These are phyloP conservation scores for Vanacampus margaritifer DNA, from an alignment of 2,113 vertebrate species.

Conservation along the genomic window DNA sequence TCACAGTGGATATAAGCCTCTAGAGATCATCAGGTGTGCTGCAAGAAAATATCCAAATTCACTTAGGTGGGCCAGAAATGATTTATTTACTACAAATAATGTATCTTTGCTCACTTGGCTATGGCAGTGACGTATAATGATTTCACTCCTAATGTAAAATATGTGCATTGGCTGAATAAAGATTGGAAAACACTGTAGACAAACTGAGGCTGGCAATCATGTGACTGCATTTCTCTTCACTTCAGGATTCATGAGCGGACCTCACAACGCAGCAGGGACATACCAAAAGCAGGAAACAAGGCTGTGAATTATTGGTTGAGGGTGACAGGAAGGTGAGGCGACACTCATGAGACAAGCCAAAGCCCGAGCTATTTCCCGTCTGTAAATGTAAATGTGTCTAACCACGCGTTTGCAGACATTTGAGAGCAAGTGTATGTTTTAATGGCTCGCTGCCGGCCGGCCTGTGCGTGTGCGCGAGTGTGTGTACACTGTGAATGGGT, in stretches of 20 bases:
- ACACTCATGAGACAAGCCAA: constrained; percentile 17
- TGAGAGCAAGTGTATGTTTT: constrained; percentile 50
- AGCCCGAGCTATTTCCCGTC: background rate
- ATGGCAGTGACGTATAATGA: no score
- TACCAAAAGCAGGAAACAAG: constrained; percentile 20
- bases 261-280: background rate
- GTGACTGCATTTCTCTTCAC: background rate
- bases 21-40: no score
- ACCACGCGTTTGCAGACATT: constrained; percentile 47
- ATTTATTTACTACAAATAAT: background rate
- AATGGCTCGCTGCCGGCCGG: constrained; percentile 18
- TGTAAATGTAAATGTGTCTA: constrained; percentile 6
- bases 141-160: background rate
- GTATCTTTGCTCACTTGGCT: background rate
- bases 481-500: constrained; percentile 60
- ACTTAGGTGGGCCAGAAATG: background rate
- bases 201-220: background rate
- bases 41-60: background rate
- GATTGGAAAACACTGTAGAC: background rate
- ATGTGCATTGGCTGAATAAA: background rate
- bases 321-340: constrained; percentile 21
- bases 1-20: no score
- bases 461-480: constrained; percentile 20
- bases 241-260: background rate
- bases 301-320: constrained; percentile 23